These are phyloP conservation scores for Coptodon bakossiorum DNA, from an alignment of 2,113 vertebrate species.

Conservation along the genomic window DNA sequence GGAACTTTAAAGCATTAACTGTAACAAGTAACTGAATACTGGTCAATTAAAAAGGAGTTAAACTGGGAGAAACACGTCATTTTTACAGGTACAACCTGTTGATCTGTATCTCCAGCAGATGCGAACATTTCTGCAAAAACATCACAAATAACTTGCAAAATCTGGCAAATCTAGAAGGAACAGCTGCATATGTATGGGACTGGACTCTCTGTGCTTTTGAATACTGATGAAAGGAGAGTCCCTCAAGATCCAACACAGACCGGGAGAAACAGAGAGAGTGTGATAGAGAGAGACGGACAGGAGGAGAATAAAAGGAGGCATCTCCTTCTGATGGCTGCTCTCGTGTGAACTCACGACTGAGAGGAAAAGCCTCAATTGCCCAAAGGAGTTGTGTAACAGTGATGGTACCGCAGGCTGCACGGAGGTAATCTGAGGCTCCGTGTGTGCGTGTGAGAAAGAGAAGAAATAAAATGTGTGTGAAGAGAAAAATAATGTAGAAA, in stretches of 20 bases:
- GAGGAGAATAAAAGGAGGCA: background rate
- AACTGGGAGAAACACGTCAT: background rate
- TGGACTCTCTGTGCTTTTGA: background rate
- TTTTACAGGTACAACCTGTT: fast-evolving
- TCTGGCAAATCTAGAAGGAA: background rate
- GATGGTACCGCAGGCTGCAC: background rate
- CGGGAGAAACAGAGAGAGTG: background rate
- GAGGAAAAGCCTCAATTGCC: background rate
- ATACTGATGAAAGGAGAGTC: background rate
- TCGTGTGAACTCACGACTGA: background rate
- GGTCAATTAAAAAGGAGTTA: background rate
- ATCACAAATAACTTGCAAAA: background rate
- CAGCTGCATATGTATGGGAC: background rate
- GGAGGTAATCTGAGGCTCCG: background rate
- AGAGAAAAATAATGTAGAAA: background rate
- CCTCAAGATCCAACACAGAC: background rate
- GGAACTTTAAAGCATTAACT: background rate
- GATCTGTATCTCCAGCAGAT: background rate
- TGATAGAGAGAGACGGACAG: background rate
- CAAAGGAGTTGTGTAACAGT: background rate
- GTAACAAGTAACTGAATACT: background rate
- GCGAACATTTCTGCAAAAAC: background rate
- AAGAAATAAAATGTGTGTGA: background rate
- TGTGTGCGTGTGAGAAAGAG: background rate
- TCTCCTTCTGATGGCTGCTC: background rate